Evolutionary conservation across 2,888 invertebrate species (phyloP), one percentile per base, ranked within the genome.

Genomic region (Troglohyphantes excavatus): DNA sequence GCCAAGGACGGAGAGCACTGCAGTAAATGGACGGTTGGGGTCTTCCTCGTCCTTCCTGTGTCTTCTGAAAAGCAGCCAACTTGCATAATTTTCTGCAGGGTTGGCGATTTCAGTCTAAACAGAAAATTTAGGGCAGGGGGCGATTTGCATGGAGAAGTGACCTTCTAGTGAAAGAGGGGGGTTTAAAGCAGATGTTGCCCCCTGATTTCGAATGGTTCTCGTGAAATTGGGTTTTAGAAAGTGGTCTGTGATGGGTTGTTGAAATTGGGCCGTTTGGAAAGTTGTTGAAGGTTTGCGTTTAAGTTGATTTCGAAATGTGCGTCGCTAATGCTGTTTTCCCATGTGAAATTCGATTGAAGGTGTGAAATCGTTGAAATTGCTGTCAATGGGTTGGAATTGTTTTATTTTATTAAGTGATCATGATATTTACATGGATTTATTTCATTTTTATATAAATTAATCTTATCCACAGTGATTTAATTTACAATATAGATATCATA

Each of bases 51-150:
- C 33, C 59, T 61, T 70, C 53, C 21, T 13, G n/a, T 17, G 46
- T n/a, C 53, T 19, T 43, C 17, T 17, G n/a, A 17, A 43, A 83
- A 46, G 81, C 29, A 26, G 70, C 73, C 63, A 26, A 43, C 61
- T 78, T 68, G 85, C 85, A 85, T 85, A 76, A 85, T 85, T 85
- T 85, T 78, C 68, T 61, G 68, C 76, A 6, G 43, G 21, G 75
- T n/a, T 75, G 29, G 84, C 75, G 9, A 27, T 33, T 84, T 72
- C 75, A 27, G n/a, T 27, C 9, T 53, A 67, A 67, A 53, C 27
- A 19, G 75, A 70, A 75, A 83, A 73, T 72, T 72, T 43, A 61
- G 61, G 17, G 63, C 17, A 11, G 73, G 61, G 26, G 67, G 39
- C 17, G 33, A 39, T 73, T 61, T 63, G 43, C 19, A 43, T 46